A percentile compares a stretch with the other conserved stretches of the same genome.
These are phyloP conservation scores for Cuculus canorus DNA, from an alignment of 2,797 vertebrate genomes.

Conservation along the genomic window DNA sequence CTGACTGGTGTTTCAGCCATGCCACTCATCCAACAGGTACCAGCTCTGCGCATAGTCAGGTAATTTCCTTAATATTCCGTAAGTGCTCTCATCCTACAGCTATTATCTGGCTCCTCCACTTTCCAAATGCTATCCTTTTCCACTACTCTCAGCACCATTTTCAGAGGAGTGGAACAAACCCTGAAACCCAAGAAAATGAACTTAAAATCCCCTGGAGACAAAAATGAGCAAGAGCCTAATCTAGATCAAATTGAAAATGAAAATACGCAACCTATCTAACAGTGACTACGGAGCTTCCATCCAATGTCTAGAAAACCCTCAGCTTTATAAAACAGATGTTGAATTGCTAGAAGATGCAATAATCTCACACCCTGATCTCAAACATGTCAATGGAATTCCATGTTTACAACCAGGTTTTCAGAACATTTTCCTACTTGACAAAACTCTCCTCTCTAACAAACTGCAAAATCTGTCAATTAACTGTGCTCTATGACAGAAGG, in stretches of 20 bases:
- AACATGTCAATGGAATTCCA: neutral
- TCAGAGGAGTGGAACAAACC: neutral
- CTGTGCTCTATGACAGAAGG: neutral
- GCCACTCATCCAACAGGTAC: neutral
- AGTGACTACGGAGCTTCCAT: neutral
- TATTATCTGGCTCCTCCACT: neutral
- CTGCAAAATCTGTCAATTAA: neutral
- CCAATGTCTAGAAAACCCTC: neutral
- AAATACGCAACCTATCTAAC: neutral
- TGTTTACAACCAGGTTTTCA: neutral
- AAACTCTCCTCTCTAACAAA: neutral
- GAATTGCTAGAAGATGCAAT: neutral
- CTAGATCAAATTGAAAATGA: accelerated
- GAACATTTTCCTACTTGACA: neutral
- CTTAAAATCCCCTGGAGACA: neutral
- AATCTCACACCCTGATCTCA: neutral
- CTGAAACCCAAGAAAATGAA: neutral
- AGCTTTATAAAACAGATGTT: neutral
- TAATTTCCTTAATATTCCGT: neutral
- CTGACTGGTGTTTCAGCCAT: neutral
- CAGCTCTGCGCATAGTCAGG: neutral
- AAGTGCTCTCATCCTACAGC: neutral
- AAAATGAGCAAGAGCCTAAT: neutral
- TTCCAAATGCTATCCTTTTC: neutral
- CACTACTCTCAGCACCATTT: neutral